A percentile compares a stretch with the other conserved stretches of the same genome.
phyloP scores from a whole-genome alignment of 2,888 invertebrate genomes.

The Drosophila setosimentum region DNA sequence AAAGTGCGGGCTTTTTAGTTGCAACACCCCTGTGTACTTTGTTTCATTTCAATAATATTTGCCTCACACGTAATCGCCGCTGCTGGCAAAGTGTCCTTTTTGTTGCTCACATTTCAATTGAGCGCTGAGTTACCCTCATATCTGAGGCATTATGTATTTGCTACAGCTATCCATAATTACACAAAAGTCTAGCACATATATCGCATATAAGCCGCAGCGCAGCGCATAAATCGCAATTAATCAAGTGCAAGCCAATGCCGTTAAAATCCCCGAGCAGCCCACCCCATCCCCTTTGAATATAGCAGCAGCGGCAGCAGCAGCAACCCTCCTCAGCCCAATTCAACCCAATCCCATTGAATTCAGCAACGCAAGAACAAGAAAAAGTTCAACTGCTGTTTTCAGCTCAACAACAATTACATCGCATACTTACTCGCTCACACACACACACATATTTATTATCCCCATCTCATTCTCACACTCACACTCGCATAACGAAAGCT shows the following conservation, averaged over 20 bases:
- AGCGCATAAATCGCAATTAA: conserved; percentile 78
- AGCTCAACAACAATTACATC: conserved; percentile 61
- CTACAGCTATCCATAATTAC: conserved; percentile 66
- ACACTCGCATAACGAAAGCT: conserved; percentile 53
- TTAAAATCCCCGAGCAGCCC: conserved; percentile 45
- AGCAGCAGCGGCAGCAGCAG: conserved; percentile 22
- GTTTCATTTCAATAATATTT: conserved; percentile 40
- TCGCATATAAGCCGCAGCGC: conserved; percentile 70
- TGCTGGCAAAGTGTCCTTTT: conserved; percentile 55
- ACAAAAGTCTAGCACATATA: conserved; percentile 62
- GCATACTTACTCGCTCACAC: conserved; percentile 26
- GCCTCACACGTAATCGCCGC: conserved; percentile 39
- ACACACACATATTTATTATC: neutral
- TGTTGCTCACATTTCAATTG: conserved; percentile 55
- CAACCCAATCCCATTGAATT: conserved; percentile 27
- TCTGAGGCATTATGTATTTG: conserved; percentile 30
- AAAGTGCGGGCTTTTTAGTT: conserved; percentile 40
- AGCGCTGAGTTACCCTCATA: conserved; percentile 59
- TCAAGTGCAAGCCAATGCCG: conserved; percentile 80
- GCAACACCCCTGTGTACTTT: conserved; percentile 46
- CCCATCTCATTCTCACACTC: conserved; percentile 10
- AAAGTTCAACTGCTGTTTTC: conserved; percentile 61
- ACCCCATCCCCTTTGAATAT: conserved; percentile 2
- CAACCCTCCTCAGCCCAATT: conserved; percentile 47
- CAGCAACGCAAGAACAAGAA: conserved; percentile 35